A percentile compares a stretch with the other conserved stretches of the same genome.
phyloP scores from a whole-genome alignment of 2,888 invertebrate genomes.

The Scaeva pyrastri region DNA sequence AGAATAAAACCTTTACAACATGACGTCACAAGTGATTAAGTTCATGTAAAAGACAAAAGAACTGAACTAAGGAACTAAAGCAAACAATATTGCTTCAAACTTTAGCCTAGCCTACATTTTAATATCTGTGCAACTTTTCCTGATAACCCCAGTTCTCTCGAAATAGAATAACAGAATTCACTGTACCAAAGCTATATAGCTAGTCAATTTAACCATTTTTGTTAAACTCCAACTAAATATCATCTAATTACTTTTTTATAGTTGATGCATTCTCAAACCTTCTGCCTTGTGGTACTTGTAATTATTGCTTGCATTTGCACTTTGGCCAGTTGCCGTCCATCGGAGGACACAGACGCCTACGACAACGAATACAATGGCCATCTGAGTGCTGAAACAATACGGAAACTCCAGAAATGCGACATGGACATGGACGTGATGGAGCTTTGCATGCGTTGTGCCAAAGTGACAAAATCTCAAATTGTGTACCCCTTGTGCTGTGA shows the following conservation, averaged over 20 bases:
- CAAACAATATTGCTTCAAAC: slow-evolving; percentile 7
- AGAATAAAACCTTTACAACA: neutral
- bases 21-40: neutral
- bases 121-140: slow-evolving; percentile 4
- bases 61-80: neutral
- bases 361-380: slow-evolving; percentile 80
- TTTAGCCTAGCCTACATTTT: slow-evolving; percentile 20
- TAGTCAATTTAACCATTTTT: neutral
- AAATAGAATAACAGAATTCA: neutral
- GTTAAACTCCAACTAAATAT: neutral
- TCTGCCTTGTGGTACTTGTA: slow-evolving; percentile 29
- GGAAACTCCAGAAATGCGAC: slow-evolving; percentile 81
- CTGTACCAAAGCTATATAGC: neutral
- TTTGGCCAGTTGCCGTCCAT: slow-evolving; percentile 55
- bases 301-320: slow-evolving; percentile 33
- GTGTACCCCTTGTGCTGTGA: slow-evolving; percentile 86
- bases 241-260: slow-evolving; percentile 20
- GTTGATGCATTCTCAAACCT: slow-evolving; percentile 41
- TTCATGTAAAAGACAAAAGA: neutral
- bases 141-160: slow-evolving; percentile 5
- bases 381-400: slow-evolving; percentile 79
- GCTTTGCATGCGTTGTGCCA: slow-evolving; percentile 85
- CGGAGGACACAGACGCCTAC: slow-evolving; percentile 71
- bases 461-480: slow-evolving; percentile 84
- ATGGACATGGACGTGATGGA: slow-evolving; percentile 81